Conservation (phyloP, 2,113 vertebrate species). For the Zapus hudsonius region DNA sequence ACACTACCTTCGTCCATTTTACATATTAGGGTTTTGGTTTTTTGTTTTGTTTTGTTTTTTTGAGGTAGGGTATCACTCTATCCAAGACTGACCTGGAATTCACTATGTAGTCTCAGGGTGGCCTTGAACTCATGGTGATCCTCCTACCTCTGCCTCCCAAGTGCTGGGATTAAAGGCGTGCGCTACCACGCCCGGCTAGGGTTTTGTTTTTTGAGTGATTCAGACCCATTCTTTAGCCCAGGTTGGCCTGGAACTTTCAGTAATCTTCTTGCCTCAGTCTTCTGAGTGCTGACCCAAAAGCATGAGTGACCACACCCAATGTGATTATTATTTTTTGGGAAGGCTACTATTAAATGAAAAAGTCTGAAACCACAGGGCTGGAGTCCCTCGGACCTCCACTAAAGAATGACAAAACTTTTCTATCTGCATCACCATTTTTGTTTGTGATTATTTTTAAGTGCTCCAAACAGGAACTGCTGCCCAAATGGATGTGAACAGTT, state of each 20-base stretch:
- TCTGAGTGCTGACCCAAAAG: no score
- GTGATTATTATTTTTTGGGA: not conserved
- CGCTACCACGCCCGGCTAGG: no score
- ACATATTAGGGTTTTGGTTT: not conserved
- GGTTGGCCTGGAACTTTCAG: no score
- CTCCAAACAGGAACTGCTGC: not conserved
- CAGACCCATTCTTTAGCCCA: no score
- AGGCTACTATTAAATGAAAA: not conserved
- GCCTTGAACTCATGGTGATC: no score
- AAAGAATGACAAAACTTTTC: not conserved
- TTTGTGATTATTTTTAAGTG: constrained; percentile 8
- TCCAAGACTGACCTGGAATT: no score
- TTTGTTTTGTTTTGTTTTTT: not conserved
- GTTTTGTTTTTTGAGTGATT: no score
- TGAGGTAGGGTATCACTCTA: no score
- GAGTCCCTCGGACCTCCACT: not conserved
- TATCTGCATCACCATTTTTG: not conserved
- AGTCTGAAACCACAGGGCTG: not conserved
- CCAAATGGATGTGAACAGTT: not conserved
- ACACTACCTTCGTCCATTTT: not conserved
- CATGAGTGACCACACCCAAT: not conserved
- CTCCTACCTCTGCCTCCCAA: no score
- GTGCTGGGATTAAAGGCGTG: no score
- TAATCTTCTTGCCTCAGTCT: no score
- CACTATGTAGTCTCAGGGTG: no score